Evolutionary conservation across 1,140 invertebrate genomes (phyloP), one percentile per base, ranked within the genome.

Genomic region (Bacillus rossius): DNA sequence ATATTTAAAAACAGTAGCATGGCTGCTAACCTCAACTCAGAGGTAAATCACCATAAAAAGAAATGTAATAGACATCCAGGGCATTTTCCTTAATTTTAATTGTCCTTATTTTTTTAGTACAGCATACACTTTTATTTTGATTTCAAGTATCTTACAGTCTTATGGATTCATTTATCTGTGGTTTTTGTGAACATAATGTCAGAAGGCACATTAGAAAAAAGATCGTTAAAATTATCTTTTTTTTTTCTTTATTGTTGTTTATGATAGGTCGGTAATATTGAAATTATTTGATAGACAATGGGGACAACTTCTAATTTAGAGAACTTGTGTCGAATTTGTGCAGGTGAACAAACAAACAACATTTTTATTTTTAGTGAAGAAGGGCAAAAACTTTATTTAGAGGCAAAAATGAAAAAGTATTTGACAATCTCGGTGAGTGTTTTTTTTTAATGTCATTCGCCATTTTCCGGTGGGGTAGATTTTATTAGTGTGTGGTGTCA

Each of bases 331-430:
- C 72, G 80, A 61, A 78, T 82, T 64, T 82, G 80, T 73, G 77
- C 78, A 56, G 64, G 59, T 57, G 72, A 76, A 61, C 45, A 57
- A 40, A 68, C 71, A 55, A 67, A 71, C 54, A 73, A 70, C 51
- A 69, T 79, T 56, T 66, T 75, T 63, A 75, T 81, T 61, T 82
- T 80, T 62, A 70, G 73, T 48, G 76, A 80, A 45, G 75, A 80
- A 64, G 77, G 77, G 43, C 75, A 73, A 66, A 70, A 70, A 62
- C 70, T 73, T 65, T 74, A 75, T 65, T 65, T 82, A 55, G 75
- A 78, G 64, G 72, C 71, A 25, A 79, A 81, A 71, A 80, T 81
- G 63, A 73, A 72, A 61, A 80, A 77, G 72, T 81, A 81, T 71
- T 69, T 81, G 43, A 74, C 75, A 62, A 76, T 81, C 55, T 69